Evolutionary conservation across 2,888 invertebrate genomes (phyloP), one percentile per base, ranked within the genome.

Genomic region (Lasioglossum malachurum): DNA sequence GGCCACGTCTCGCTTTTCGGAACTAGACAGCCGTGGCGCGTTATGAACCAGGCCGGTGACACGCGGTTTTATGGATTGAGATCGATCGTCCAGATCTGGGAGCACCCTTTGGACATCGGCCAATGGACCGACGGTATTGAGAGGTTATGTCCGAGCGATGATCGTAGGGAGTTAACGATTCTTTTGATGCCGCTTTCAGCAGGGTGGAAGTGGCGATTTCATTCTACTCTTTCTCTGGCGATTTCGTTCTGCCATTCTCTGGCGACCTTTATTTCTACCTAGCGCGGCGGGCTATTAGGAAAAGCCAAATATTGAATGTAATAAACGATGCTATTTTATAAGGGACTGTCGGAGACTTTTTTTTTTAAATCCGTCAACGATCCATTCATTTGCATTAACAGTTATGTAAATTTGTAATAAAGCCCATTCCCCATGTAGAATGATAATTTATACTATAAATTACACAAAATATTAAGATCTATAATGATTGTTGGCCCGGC

Each of bases 61-160:
- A 57, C 57, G 57, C 57, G 57, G 57, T 57, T 57, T 57, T 57
- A 57, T 57, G 57, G n/a, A 57, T 57, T 57, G 57, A 57, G 57
- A 57, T 57, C 64, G 27, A 64, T 31, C 16, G n/a, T 23, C 57
- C n/a, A 57, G 57, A 57, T 57, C 57, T 12, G 10, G 57, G n/a
- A 57, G n/a, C 57, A 10, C 57, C 57, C n/a, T n/a, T 57, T n/a
- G 57, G 57, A 57, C 57, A n/a, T 12, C 10, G 57, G 57, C 57
- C 57, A 57, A 57, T 57, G 57, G 57, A 57, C 57, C 57, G 57
- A 57, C 57, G n/a, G 12, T n/a, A 57, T 57, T 57, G 3, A 57
- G 57, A 57, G 57, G n/a, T 57, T 57, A 57, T 57, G 57, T n/a
- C n/a, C 12, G n/a, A n/a, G 1, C n/a, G 57, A 57, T 57, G 57